Evolutionary conservation across 1,140 invertebrate species (phyloP), one percentile per base, ranked within the genome.

Genomic region (Chymomyza costata): DNA sequence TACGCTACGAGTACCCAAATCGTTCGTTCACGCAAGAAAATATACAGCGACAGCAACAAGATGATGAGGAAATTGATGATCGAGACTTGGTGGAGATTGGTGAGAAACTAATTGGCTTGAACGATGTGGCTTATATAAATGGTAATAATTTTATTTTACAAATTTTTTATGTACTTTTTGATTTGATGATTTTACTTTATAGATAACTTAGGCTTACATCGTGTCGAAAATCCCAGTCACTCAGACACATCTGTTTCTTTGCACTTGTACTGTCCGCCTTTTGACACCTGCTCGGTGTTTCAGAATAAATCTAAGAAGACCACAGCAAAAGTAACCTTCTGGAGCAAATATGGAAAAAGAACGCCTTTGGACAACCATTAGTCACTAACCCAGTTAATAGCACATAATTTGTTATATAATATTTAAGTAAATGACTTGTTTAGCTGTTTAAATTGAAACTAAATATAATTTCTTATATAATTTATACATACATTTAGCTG

Each of bases 261-360:
- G 10, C 98, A 99, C 83, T 89, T 99, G 0, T 99, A 99, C 86
- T 95, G 93, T 65, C 98, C 98, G 0, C 97, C 98, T 1, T 99
- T 97, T 85, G 89, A 93, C 38, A 86, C 90, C 31, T 99, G 98
- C 84, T 88, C 91, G 0, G 91, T 95, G 2, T 99, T 99, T 85
- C 97, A 99, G 81, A 90, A 92, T 59, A 97, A 95, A 0, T 96
- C 96, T 10, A 92, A 94, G 60, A 89, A 88, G 40, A 90, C 89
- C 0, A 87, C 86, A 30, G 83, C 17, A 43, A 65, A 31, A 86
- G 89, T 60, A 88, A 98, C 96, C 0, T 99, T 98, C 86, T 97
- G 87, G 83, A 85, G 83, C 40, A 85, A 85, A 68, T 85, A 82
- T 31, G 84, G 84, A 10, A 66, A 71, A 0, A 56, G 81, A 32